phyloP scores from a whole-genome alignment of 2,888 invertebrate genomes.

The Julus scandinavius region DNA sequence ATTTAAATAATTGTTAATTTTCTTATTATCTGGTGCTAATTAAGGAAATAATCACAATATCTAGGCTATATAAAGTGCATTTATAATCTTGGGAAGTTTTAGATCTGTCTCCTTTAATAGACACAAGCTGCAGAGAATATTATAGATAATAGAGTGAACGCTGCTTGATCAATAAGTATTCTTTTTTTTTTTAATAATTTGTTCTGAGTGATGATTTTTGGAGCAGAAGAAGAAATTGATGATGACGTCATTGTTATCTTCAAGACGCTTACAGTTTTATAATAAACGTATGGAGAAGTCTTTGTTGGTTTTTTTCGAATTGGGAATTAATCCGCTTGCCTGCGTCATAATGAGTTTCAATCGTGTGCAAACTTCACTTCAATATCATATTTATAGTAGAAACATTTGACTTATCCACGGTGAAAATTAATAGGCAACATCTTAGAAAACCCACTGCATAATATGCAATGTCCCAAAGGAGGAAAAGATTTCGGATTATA shows the following conservation, averaged over 20 bases:
- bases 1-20: too few species aligned
- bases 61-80: too few species aligned
- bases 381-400: background rate
- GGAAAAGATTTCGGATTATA: too few species aligned
- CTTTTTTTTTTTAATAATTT: background rate
- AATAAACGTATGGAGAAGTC: background rate
- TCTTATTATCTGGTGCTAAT: too few species aligned
- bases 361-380: background rate
- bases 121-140: too few species aligned
- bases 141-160: background rate
- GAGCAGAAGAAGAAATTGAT: background rate
- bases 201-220: background rate
- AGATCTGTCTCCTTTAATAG: too few species aligned
- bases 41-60: too few species aligned
- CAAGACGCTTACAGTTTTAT: background rate
- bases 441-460: too few species aligned
- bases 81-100: too few species aligned
- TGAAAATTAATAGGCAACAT: background rate
- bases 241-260: background rate
- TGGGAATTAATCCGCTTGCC: slow-evolving; percentile 25
- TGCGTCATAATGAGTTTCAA: slow-evolving; percentile 27
- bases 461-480: too few species aligned
- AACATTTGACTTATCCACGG: background rate
- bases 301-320: background rate
- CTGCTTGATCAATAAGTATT: background rate